phyloP scores from a whole-genome alignment of 2,797 vertebrate genomes.

The Champsocephalus gunnari region DNA sequence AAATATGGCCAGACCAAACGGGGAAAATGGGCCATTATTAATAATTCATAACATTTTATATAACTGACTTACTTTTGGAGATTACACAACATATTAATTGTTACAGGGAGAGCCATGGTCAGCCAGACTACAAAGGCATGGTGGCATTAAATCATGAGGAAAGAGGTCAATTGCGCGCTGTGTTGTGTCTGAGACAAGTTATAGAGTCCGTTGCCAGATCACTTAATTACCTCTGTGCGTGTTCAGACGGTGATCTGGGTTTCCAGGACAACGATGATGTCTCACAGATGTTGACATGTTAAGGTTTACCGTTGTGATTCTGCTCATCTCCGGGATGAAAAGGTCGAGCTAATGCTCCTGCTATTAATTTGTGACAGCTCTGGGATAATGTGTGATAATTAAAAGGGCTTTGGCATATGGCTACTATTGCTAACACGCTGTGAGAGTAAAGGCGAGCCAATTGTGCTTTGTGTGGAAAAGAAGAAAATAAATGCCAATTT shows the following conservation, averaged over 20 bases:
- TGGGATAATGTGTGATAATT: constrained; percentile 70
- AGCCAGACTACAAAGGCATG: neutral
- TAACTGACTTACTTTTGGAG: constrained; percentile 72
- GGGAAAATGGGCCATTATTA: constrained; percentile 67
- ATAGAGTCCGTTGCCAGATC: neutral
- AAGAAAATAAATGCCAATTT: constrained; percentile 7
- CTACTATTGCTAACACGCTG: constrained; percentile 45
- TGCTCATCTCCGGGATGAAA: constrained; percentile 42
- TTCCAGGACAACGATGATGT: neutral
- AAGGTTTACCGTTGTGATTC: constrained; percentile 29
- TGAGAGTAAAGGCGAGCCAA: constrained; percentile 31
- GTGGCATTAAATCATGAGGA: constrained; percentile 4
- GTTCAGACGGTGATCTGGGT: constrained; percentile 6
- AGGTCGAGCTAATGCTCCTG: constrained; percentile 60
- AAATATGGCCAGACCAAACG: constrained; percentile 51
- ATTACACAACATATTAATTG: constrained; percentile 66
- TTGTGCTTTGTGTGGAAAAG: constrained; percentile 12
- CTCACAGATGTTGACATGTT: constrained; percentile 24
- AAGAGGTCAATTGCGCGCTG: neutral
- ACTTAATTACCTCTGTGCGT: neutral
- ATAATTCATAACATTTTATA: constrained; percentile 76
- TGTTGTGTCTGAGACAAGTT: constrained; percentile 6
- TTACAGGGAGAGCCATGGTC: constrained; percentile 45
- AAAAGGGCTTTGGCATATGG: constrained; percentile 69
- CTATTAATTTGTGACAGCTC: constrained; percentile 51